A percentile compares a stretch with the other conserved stretches of the same genome.
These are phyloP conservation scores for Eristalinus sepulchralis DNA, from an alignment of 2,888 invertebrate genomes.

Conservation along the genomic window DNA sequence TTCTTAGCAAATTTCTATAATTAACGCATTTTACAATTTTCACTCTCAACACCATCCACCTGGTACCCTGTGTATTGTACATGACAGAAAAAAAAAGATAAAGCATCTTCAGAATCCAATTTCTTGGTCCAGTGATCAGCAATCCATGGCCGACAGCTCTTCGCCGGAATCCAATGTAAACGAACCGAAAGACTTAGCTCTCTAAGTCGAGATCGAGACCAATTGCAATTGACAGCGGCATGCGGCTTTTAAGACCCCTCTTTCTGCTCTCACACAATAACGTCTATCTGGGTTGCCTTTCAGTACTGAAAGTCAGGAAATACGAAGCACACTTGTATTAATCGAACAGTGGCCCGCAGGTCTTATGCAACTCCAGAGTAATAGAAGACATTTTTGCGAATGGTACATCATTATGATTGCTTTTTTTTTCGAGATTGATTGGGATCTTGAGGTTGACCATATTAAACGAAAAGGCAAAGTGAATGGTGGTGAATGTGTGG, in stretches of 20 bases:
- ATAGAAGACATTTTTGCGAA: not conserved
- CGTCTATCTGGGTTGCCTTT: slow-evolving; percentile 1
- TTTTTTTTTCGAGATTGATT: not conserved
- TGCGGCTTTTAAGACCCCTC: not conserved
- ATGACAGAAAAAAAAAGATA: not conserved
- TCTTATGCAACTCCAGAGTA: not conserved
- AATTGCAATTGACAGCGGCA: not conserved
- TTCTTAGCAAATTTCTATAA: not conserved
- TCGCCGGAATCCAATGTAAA: not conserved
- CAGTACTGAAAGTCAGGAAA: slow-evolving; percentile 10
- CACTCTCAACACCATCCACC: not conserved
- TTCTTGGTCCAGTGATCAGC: slow-evolving; percentile 20
- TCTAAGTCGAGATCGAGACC: not conserved
- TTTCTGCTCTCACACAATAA: slow-evolving; percentile 7
- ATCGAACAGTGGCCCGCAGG: not conserved
- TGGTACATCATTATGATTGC: not conserved
- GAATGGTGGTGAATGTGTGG: not conserved
- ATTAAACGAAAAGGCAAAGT: not conserved
- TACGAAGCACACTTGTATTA: not conserved
- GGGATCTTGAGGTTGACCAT: not conserved
- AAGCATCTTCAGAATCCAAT: not conserved
- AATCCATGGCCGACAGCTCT: not conserved
- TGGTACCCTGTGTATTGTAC: not conserved
- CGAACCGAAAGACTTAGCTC: not conserved
- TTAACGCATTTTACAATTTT: not conserved